A percentile compares a stretch with the other conserved stretches of the same genome.
phyloP scores from a whole-genome alignment of 2,797 vertebrate genomes.

The Acipenser oxyrinchus region DNA sequence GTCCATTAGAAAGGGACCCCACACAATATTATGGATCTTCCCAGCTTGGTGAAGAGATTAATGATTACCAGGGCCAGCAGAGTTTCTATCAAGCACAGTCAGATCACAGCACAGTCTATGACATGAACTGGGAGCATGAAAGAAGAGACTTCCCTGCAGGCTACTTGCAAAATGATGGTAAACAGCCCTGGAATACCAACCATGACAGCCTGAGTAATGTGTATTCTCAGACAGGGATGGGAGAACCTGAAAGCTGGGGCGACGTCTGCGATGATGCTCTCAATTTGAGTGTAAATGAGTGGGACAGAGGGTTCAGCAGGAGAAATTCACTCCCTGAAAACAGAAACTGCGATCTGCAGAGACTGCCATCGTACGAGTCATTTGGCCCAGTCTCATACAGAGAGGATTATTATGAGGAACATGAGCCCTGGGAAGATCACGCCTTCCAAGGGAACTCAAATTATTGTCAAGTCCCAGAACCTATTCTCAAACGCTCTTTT shows the following conservation, averaged over 20 bases:
- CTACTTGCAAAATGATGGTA: slow-evolving; percentile 31
- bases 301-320: slow-evolving; percentile 55
- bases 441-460: slow-evolving; percentile 55
- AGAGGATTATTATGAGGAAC: slow-evolving; percentile 68
- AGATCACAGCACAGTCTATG: slow-evolving; percentile 18
- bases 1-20: slow-evolving; percentile 37
- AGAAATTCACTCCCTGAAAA: slow-evolving; percentile 51
- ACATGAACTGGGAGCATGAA: slow-evolving; percentile 44
- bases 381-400: slow-evolving; percentile 59
- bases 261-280: slow-evolving; percentile 57
- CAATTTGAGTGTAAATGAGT: slow-evolving; percentile 77
- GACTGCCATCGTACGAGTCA: slow-evolving; percentile 39
- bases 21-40: slow-evolving; percentile 29
- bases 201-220: slow-evolving; percentile 49
- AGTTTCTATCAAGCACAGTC: slow-evolving; percentile 32
- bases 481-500: slow-evolving; percentile 36
- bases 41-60: slow-evolving; percentile 30
- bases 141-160: slow-evolving; percentile 29
- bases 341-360: slow-evolving; percentile 62
- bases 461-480: slow-evolving; percentile 47
- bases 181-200: slow-evolving; percentile 47
- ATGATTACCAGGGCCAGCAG: slow-evolving; percentile 32
- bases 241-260: slow-evolving; percentile 36
- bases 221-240: slow-evolving; percentile 27
- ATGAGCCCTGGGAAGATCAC: slow-evolving; percentile 56